These are phyloP conservation scores for Haemorhous mexicanus DNA, from an alignment of 2,113 vertebrate species.

Conservation along the genomic window DNA sequence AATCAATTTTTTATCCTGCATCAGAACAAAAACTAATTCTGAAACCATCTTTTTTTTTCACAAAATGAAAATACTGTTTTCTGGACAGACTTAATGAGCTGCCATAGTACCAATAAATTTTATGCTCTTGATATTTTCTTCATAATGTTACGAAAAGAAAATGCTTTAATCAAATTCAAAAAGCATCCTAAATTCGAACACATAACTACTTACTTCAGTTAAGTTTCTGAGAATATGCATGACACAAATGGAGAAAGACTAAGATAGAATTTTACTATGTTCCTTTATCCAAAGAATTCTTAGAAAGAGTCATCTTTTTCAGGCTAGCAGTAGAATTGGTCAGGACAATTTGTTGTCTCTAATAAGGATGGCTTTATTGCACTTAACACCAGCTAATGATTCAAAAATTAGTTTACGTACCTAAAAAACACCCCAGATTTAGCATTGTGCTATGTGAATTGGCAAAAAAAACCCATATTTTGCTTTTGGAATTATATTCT, in stretches of 20 bases:
- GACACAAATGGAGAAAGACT: not conserved
- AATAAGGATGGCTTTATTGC: not conserved
- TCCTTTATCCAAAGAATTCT: not conserved
- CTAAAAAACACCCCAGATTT: not conserved
- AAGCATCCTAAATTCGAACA: not conserved
- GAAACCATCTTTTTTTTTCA: not conserved
- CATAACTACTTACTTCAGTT: not conserved
- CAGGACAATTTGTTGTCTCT: not conserved
- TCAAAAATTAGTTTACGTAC: not conserved
- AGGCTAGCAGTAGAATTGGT: not conserved
- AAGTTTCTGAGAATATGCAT: not conserved
- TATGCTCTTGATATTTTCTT: not conserved
- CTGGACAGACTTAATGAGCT: not conserved
- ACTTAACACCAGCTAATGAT: not conserved
- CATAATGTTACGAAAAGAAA: not conserved
- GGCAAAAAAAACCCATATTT: rapidly evolving
- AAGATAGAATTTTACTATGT: rapidly evolving
- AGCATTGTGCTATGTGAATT: not conserved
- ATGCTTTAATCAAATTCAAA: not conserved
- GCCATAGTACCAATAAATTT: not conserved
- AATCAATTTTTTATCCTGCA: not conserved
- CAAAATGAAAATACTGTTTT: not conserved
- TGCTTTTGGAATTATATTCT: not conserved
- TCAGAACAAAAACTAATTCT: not conserved
- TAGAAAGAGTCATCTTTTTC: not conserved